Conservation (phyloP, 2,888 invertebrate species). For the Cepaea hortensis region DNA sequence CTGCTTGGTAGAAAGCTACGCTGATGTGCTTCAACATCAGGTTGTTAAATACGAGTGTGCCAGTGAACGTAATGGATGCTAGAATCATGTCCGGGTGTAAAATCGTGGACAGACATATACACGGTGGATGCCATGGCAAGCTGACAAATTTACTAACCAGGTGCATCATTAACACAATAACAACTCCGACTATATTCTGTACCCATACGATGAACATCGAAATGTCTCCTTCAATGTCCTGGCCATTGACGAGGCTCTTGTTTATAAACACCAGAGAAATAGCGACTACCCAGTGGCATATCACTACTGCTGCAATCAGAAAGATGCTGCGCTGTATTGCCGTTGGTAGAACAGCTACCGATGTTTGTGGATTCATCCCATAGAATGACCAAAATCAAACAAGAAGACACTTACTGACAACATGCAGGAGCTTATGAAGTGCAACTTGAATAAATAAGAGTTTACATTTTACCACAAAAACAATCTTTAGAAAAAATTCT, state of each 20-base stretch:
- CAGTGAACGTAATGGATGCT: slow-evolving; percentile 69
- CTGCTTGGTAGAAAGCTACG: slow-evolving; percentile 75
- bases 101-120: slow-evolving; percentile 13
- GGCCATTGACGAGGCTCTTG: slow-evolving; percentile 82
- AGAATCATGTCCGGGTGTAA: slow-evolving; percentile 61
- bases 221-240: slow-evolving; percentile 58
- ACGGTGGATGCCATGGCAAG: not conserved
- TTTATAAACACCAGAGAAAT: slow-evolving; percentile 96
- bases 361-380: not conserved
- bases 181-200: slow-evolving; percentile 70
- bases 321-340: slow-evolving; percentile 20
- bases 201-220: slow-evolving; percentile 75
- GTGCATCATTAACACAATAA: slow-evolving; percentile 59
- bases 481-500: no score
- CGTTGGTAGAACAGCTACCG: not conserved
- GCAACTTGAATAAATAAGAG: no score
- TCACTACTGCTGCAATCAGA: slow-evolving; percentile 62
- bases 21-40: slow-evolving; percentile 75
- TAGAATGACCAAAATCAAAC: no score
- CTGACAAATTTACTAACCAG: slow-evolving; percentile 52
- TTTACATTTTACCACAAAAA: no score
- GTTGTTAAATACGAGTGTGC: slow-evolving; percentile 74
- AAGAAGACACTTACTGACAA: no score
- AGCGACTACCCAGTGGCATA: slow-evolving; percentile 85
- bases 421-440: no score